phyloP scores from a whole-genome alignment of 2,797 vertebrate genomes.

The Lutjanus argentimaculatus region DNA sequence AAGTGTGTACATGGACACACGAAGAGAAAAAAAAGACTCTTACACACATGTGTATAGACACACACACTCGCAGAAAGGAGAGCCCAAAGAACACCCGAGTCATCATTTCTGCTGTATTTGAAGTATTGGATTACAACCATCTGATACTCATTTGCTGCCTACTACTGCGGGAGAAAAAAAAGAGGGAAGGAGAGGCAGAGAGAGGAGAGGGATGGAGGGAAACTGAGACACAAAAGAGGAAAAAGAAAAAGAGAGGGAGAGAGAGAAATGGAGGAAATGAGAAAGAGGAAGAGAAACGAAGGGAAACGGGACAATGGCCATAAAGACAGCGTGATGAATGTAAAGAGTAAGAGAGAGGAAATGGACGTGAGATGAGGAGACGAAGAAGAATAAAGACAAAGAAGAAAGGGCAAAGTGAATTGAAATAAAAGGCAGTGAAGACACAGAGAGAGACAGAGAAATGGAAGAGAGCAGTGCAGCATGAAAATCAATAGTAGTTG shows the following conservation, averaged over 20 bases:
- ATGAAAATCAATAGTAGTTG: slow-evolving; percentile 92
- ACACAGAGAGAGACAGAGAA: slow-evolving; percentile 17
- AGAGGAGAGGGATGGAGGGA: slow-evolving; percentile 46
- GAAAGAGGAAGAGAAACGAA: slow-evolving; percentile 21
- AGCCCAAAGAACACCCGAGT: slow-evolving; percentile 82
- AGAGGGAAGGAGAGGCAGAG: slow-evolving; percentile 37
- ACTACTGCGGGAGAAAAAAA: slow-evolving; percentile 84
- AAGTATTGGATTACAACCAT: slow-evolving; percentile 98
- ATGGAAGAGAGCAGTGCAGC: slow-evolving; percentile 24
- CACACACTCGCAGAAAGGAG: slow-evolving; percentile 57
- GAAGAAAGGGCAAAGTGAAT: slow-evolving; percentile 12
- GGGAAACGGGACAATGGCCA: neutral
- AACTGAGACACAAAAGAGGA: slow-evolving; percentile 58
- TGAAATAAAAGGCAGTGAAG: slow-evolving; percentile 20
- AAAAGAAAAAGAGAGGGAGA: slow-evolving; percentile 29
- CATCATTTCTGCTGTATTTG: slow-evolving; percentile 95
- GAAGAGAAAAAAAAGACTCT: slow-evolving; percentile 11
- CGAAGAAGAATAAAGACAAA: slow-evolving; percentile 1
- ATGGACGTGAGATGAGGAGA: slow-evolving; percentile 18
- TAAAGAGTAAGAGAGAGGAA: neutral
- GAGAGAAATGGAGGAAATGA: slow-evolving; percentile 32
- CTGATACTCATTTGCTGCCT: slow-evolving; percentile 97
- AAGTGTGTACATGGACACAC: slow-evolving; percentile 26
- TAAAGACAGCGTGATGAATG: slow-evolving; percentile 16
- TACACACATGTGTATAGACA: slow-evolving; percentile 3